Conservation (phyloP, 1,140 invertebrate species). For the Drosophila sp. region DNA sequence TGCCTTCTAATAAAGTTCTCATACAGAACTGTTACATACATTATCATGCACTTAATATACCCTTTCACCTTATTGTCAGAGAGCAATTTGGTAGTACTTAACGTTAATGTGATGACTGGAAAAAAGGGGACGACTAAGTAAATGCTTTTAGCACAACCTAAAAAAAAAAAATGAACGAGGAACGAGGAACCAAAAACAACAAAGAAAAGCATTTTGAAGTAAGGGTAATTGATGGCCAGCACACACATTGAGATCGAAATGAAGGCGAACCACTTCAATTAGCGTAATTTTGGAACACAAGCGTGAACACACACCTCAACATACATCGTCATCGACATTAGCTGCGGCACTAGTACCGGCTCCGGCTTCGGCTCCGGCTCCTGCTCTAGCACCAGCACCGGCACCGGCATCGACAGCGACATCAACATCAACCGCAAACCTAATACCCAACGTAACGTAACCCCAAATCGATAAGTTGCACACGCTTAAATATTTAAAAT, state of each 20-base stretch:
- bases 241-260: conserved; percentile 18
- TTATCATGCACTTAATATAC: not conserved
- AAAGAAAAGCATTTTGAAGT: conserved; percentile 49
- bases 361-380: too few relatives aligned
- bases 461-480: conserved; percentile 69
- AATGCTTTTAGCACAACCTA: conserved; percentile 54
- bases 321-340: not conserved
- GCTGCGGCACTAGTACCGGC: not conserved
- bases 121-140: conserved; percentile 35
- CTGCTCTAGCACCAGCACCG: not conserved
- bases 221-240: conserved; percentile 68
- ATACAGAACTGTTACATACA: not conserved
- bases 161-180: conserved; percentile 26
- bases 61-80: conserved; percentile 15
- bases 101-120: conserved; percentile 59
- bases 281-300: conserved; percentile 49
- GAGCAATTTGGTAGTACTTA: conserved; percentile 65
- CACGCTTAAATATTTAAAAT: conserved; percentile 71
- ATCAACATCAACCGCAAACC: conserved; percentile 7
- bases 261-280: conserved; percentile 71
- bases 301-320: conserved; percentile 25
- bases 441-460: conserved; percentile 18
- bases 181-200: not conserved
- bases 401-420: not conserved
- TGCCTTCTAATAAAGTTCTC: too few relatives aligned